Evolutionary conservation across 2,113 vertebrate species (phyloP).

Genomic region (Psammodynastes pulverulentus): DNA sequence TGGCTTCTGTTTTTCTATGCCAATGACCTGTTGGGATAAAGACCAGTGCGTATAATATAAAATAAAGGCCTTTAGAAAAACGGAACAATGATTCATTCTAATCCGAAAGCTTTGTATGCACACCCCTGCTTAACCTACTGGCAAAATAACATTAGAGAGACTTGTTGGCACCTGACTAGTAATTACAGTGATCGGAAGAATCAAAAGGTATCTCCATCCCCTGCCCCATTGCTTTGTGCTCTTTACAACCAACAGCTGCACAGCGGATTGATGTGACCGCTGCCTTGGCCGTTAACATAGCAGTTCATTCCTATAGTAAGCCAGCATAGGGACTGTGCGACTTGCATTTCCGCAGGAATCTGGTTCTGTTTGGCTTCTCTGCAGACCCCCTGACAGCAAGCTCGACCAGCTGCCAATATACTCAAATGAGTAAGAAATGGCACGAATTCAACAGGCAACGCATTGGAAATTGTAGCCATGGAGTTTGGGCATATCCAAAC

Average conservation of each 20-base stretch:
- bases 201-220: slow-evolving; percentile 49
- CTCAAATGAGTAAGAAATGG: slow-evolving; percentile 20
- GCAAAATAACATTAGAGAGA: slow-evolving; percentile 11
- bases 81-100: background rate
- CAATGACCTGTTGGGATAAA: background rate
- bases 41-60: slow-evolving; percentile 17
- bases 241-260: slow-evolving; percentile 49
- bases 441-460: background rate
- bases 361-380: slow-evolving; percentile 27
- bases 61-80: background rate
- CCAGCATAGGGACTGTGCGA: slow-evolving; percentile 27
- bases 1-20: background rate
- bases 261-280: slow-evolving; percentile 47
- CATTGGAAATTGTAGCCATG: background rate
- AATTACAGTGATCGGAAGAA: slow-evolving; percentile 62
- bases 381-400: background rate
- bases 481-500: background rate
- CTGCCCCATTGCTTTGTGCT: slow-evolving; percentile 41
- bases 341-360: slow-evolving; percentile 38
- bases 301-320: slow-evolving; percentile 51
- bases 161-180: slow-evolving; percentile 50
- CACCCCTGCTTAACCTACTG: slow-evolving; percentile 42
- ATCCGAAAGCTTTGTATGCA: slow-evolving; percentile 36
- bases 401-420: background rate
- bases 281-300: slow-evolving; percentile 50